Evolutionary conservation across 2,113 vertebrate species (phyloP).

Genomic region (Arizona elegans): DNA sequence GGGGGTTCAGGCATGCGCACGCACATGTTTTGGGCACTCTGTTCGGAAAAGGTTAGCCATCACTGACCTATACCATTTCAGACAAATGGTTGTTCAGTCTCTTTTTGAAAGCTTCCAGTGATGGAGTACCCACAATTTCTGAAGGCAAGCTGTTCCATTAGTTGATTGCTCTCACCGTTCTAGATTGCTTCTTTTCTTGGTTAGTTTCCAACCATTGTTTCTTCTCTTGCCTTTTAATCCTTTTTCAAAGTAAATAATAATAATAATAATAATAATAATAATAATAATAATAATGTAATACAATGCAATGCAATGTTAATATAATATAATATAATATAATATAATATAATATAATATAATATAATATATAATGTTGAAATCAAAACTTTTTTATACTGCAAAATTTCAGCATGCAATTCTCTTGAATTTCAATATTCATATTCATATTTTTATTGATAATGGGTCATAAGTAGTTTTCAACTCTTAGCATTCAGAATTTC

Average conservation of each 20-base stretch:
- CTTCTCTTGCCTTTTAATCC: too few relatives aligned
- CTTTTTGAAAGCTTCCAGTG: background rate
- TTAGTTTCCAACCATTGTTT: background rate
- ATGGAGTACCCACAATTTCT: background rate
- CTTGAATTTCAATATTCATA: background rate
- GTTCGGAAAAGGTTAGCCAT: too few relatives aligned
- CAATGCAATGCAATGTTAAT: too few relatives aligned
- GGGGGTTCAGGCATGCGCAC: too few relatives aligned
- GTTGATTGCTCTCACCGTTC: background rate
- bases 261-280: too few relatives aligned
- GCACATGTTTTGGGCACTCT: too few relatives aligned
- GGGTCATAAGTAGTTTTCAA: background rate
- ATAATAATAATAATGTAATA: too few relatives aligned
- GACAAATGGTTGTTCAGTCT: background rate
- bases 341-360: too few relatives aligned
- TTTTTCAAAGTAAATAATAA: too few relatives aligned
- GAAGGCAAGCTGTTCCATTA: background rate
- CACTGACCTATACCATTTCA: background rate
- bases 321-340: too few relatives aligned
- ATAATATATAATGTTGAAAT: background rate
- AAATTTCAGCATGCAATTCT: background rate
- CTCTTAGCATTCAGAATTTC: background rate
- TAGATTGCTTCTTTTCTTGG: background rate
- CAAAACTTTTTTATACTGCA: background rate
- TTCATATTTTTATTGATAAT: background rate